A percentile compares a stretch with the other conserved stretches of the same genome.
Evolutionary conservation across 2,797 vertebrate genomes (phyloP).

Genomic region (Thunnus albacares): DNA sequence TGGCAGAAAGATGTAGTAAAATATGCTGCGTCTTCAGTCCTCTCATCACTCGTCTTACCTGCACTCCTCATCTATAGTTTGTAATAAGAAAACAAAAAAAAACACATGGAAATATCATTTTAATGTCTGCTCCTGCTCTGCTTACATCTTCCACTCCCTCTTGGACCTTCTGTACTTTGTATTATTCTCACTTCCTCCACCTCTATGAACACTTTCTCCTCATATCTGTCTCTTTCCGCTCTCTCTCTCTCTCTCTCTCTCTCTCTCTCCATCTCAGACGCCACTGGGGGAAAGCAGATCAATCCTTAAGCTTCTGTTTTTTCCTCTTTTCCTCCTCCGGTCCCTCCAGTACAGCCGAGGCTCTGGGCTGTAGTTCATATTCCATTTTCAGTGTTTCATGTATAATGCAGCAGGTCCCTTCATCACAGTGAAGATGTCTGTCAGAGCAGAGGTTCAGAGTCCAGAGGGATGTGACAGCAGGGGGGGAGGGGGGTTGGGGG

Average conservation of each 20-base stretch:
- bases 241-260: not conserved
- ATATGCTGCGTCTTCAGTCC: too few relatives aligned
- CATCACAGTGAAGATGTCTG: slow-evolving; percentile 60
- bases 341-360: slow-evolving; percentile 16
- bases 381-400: slow-evolving; percentile 63
- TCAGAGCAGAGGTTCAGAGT: slow-evolving; percentile 46
- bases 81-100: not conserved
- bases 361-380: slow-evolving; percentile 22
- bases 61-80: too few relatives aligned
- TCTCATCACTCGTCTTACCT: too few relatives aligned
- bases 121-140: not conserved
- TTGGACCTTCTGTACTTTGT: not conserved
- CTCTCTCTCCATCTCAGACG: not conserved
- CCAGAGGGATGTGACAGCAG: slow-evolving; percentile 22
- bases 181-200: slow-evolving; percentile 4
- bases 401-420: slow-evolving; percentile 63
- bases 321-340: slow-evolving; percentile 16
- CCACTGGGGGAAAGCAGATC: slow-evolving; percentile 20
- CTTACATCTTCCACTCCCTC: not conserved
- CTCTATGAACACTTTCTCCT: slow-evolving; percentile 1
- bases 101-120: too few relatives aligned
- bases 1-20: too few relatives aligned
- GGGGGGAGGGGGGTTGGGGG: not conserved
- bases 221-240: not conserved
- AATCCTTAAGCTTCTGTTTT: slow-evolving; percentile 14